A percentile compares a stretch with the other conserved stretches of the same genome.
These are phyloP conservation scores for Coranthus polyacanthus DNA, from an alignment of 2,797 vertebrate genomes.

Conservation along the genomic window DNA sequence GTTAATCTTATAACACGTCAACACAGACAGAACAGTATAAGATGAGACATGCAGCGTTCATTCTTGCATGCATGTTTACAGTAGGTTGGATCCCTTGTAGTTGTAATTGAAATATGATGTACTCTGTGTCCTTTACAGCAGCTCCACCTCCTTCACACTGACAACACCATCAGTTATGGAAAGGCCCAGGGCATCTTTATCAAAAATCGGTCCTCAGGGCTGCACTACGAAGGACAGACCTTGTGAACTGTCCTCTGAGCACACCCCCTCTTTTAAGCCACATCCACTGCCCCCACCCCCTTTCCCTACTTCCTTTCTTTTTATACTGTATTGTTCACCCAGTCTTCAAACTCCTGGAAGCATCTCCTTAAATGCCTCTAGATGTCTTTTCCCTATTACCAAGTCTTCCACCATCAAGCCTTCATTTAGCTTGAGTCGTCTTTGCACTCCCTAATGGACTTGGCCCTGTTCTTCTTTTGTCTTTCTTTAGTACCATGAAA, in stretches of 20 bases:
- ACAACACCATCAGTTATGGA: conserved; percentile 62
- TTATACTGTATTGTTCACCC: conserved; percentile 72
- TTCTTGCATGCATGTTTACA: neutral
- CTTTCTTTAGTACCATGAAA: conserved; percentile 87
- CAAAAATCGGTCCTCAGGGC: conserved; percentile 21
- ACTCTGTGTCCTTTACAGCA: conserved; percentile 6
- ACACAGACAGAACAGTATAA: conserved; percentile 1
- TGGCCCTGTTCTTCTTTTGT: conserved; percentile 87
- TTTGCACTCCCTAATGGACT: conserved; percentile 87
- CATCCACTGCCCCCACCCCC: conserved; percentile 44
- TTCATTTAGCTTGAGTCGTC: conserved; percentile 81
- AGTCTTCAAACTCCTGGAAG: conserved; percentile 74
- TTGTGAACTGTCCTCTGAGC: conserved; percentile 32
- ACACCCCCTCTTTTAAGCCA: conserved; percentile 55
- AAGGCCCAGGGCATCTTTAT: conserved; percentile 46
- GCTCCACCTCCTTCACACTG: conserved; percentile 33
- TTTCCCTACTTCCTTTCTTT: conserved; percentile 75
- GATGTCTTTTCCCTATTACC: conserved; percentile 74
- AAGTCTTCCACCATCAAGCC: conserved; percentile 72
- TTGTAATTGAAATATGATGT: conserved; percentile 21
- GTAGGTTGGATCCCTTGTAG: conserved; percentile 15
- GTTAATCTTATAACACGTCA: too few species aligned
- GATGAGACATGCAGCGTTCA: neutral
- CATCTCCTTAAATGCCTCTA: conserved; percentile 77
- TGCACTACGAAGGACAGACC: conserved; percentile 7